These are phyloP conservation scores for Catocala nupta DNA, from an alignment of 2,888 invertebrate species.

Conservation along the genomic window DNA sequence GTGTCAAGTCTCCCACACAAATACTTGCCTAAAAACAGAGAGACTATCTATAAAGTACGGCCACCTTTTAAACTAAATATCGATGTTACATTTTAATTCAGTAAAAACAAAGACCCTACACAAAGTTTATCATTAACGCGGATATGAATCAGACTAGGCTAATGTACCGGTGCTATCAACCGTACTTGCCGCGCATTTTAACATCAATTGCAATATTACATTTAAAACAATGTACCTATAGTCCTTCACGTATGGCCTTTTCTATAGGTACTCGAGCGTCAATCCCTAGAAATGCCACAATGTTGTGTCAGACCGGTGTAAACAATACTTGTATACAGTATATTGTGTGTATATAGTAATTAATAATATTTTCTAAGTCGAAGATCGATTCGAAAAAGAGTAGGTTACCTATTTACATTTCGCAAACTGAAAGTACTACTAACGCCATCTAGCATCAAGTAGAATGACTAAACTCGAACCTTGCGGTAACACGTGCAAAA, in stretches of 20 bases:
- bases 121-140: neutral
- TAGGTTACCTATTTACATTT: too few species aligned
- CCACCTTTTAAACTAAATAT: neutral
- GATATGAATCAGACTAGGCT: constrained; percentile 9
- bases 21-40: too few species aligned
- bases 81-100: neutral
- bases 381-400: too few species aligned
- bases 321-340: neutral
- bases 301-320: too few species aligned
- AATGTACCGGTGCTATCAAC: constrained; percentile 18
- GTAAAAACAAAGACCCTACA: neutral
- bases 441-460: constrained; percentile 80
- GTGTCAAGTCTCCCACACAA: too few species aligned
- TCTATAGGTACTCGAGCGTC: too few species aligned
- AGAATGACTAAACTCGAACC: constrained; percentile 60
- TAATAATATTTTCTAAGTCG: neutral
- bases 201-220: too few species aligned
- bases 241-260: too few species aligned
- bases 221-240: too few species aligned
- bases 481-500: neutral
- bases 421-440: constrained; percentile 42
- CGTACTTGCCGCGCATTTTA: neutral
- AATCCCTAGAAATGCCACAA: too few species aligned
- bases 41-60: too few species aligned
- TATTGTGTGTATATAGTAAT: neutral